phyloP scores from a whole-genome alignment of 1,140 invertebrate genomes.

The Laodelphax striatellus region DNA sequence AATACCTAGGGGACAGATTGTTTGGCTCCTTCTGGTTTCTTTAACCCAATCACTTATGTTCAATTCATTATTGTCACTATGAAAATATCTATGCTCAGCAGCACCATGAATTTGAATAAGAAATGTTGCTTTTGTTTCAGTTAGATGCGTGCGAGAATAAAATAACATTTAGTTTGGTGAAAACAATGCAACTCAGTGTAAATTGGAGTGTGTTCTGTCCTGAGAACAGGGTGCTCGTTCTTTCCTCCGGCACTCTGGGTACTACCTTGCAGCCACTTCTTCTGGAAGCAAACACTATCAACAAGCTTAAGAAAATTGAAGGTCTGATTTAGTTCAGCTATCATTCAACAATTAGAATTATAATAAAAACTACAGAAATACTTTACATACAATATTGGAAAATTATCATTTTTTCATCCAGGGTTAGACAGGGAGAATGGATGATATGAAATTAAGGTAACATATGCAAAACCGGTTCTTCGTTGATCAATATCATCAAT shows the following conservation, averaged over 20 bases:
- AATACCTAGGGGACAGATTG: no score
- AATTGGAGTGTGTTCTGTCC: constrained; percentile 87
- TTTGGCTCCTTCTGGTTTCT: no score
- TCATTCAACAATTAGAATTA: constrained; percentile 19
- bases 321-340: constrained; percentile 37
- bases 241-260: constrained; percentile 66
- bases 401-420: no score
- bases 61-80: no score
- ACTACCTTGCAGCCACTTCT: constrained; percentile 74
- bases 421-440: no score
- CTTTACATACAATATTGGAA: no score
- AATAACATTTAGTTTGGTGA: constrained; percentile 39
- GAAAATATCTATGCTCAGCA: neutral
- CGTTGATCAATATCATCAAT: no score
- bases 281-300: constrained; percentile 68
- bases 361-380: no score
- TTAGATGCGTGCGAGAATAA: no score
- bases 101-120: neutral
- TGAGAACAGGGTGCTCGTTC: constrained; percentile 61
- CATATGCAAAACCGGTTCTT: no score
- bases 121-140: neutral
- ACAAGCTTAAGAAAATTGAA: constrained; percentile 83
- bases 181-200: constrained; percentile 53
- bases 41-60: no score
- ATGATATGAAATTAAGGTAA: no score